These are phyloP conservation scores for Thalassophryne amazonica DNA, from an alignment of 2,797 vertebrate genomes.

Conservation along the genomic window DNA sequence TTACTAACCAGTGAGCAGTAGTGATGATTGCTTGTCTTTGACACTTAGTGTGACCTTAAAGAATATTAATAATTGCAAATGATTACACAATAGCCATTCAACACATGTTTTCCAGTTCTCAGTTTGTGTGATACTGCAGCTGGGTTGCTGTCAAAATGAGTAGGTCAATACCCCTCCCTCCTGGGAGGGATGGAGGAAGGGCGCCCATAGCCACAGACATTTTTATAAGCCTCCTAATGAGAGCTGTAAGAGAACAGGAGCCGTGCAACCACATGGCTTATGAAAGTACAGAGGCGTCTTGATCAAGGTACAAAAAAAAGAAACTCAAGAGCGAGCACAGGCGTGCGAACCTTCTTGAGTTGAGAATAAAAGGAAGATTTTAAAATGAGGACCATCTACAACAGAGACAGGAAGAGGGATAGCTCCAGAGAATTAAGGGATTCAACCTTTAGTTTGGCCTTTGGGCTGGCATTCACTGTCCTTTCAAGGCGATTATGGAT, in stretches of 20 bases:
- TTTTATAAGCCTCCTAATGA: conserved; percentile 71
- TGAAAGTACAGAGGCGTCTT: conserved; percentile 41
- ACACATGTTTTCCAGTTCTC: no score
- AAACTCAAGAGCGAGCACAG: conserved; percentile 1
- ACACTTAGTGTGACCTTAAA: no score
- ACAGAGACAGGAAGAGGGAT: conserved; percentile 25
- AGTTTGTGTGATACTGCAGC: background rate
- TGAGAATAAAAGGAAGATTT: conserved; percentile 1
- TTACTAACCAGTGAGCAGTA: no score
- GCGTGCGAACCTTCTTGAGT: conserved; percentile 1
- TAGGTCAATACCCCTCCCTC: conserved; percentile 13
- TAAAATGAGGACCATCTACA: conserved; percentile 31
- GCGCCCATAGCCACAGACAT: conserved; percentile 37
- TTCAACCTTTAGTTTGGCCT: conserved; percentile 59
- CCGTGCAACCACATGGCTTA: conserved; percentile 26
- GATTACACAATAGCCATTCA: no score
- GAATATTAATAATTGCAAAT: no score
- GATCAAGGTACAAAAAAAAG: conserved; percentile 44
- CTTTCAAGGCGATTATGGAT: conserved; percentile 49
- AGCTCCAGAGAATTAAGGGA: conserved; percentile 25
- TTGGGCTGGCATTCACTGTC: conserved; percentile 38
- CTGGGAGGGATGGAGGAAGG: conserved; percentile 12
- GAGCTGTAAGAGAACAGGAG: conserved; percentile 36
- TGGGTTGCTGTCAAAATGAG: background rate
- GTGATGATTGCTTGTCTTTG: no score